A percentile compares a stretch with the other conserved stretches of the same genome.
Evolutionary conservation across 2,797 vertebrate genomes (phyloP).

Genomic region (Myiothlypis chrysogaster): DNA sequence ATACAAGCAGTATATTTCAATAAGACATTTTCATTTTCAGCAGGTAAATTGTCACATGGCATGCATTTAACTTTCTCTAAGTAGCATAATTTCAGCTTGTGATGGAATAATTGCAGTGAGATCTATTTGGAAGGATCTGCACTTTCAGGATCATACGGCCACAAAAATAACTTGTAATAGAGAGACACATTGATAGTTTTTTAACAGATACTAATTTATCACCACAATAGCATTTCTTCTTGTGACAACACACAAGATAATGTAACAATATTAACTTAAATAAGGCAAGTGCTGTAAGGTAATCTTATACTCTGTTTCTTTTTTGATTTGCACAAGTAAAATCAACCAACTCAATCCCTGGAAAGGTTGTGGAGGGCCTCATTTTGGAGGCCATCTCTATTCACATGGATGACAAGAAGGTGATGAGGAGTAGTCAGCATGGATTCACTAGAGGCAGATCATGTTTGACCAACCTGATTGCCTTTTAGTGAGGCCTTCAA

Average conservation of each 20-base stretch:
- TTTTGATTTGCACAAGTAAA: background rate
- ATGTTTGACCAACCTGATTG: background rate
- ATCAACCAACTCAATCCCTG: background rate
- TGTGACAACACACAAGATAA: background rate
- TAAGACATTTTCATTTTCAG: background rate
- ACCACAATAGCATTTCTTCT: background rate
- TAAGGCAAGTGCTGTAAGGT: background rate
- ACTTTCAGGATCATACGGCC: conserved; percentile 39
- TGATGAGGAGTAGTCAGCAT: background rate
- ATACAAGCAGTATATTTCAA: background rate
- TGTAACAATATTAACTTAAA: background rate
- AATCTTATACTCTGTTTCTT: background rate
- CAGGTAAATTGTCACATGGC: background rate
- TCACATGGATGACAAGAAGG: background rate
- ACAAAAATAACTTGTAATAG: background rate
- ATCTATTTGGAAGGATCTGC: background rate
- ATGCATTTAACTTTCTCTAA: background rate
- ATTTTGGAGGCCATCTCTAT: background rate
- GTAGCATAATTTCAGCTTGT: background rate
- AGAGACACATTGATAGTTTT: background rate
- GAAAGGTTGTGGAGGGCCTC: background rate
- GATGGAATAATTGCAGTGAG: background rate
- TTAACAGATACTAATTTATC: background rate
- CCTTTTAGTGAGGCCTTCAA: background rate
- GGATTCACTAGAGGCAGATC: background rate